Evolutionary conservation across 2,113 vertebrate genomes (phyloP), one percentile per base, ranked within the genome.

Genomic region (Nesogale talazaci): DNA sequence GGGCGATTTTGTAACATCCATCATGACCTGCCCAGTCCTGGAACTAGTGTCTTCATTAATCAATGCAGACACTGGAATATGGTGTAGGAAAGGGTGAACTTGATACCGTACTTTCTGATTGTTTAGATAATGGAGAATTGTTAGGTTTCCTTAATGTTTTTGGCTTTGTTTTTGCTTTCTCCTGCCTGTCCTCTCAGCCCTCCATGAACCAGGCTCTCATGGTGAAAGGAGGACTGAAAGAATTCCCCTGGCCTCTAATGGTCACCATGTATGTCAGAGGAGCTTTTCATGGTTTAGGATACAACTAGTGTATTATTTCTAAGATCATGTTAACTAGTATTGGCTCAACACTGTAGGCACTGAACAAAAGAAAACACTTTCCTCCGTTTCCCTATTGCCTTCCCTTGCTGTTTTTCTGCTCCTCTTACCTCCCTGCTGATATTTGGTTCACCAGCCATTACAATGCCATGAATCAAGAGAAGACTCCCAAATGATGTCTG

Each of bases 131-230:
- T 86, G 23, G 59, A 19, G 56, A 19, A 34, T 29, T 15, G n/a
- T 36, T 19, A 0, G 1, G 8, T n/a, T 29, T 3, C 9, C 31
- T 88, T 22, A 1, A 19, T 1, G 6, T 8, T 42, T 8, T 1
- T 34, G 63, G 6, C 1, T 25, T 83, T 67, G 6, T 42, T 9
- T 1, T 34, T 72, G 2, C 31, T 83, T 67, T 31, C 20, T 88
- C 19, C 36, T 59, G 17, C 2, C 52, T 59, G 19, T 36, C 12
- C 3, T 29, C 14, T 65, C 61, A 12, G 34, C 79, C 5, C 38
- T n/a, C 31, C 9, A 11, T 2, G 25, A 46, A 42, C 57, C 16
- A 46, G 20, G 22, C 3, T 40, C 8, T 42, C 57, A 2, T 6
- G 9, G n/a, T 42, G 10, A 80, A 88, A 63, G 25, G 31, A 75